Evolutionary conservation across 2,113 vertebrate species (phyloP).

Genomic region (Vimba vimba): DNA sequence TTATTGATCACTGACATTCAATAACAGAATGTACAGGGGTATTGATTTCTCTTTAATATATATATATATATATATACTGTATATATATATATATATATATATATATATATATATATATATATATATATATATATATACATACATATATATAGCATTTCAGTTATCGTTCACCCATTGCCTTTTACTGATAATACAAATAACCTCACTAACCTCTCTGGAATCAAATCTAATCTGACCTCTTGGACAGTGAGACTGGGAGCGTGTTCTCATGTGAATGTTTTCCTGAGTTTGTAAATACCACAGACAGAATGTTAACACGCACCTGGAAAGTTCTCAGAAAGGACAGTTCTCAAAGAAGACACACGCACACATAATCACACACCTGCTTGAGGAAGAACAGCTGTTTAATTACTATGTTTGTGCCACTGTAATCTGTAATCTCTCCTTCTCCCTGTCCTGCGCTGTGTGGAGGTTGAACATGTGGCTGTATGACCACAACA

Average conservation of each 20-base stretch:
- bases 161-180: neutral
- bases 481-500: conserved; percentile 19
- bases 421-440: conserved; percentile 14
- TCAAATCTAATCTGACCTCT: neutral
- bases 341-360: conserved; percentile 30
- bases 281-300: conserved; percentile 44
- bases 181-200: neutral
- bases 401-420: conserved; percentile 49
- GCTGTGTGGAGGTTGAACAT: conserved; percentile 16
- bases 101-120: no score
- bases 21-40: no score
- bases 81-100: no score
- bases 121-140: no score
- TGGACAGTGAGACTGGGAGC: neutral
- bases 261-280: conserved; percentile 35
- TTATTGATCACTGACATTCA: no score
- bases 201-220: neutral
- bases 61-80: no score
- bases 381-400: conserved; percentile 45
- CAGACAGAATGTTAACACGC: conserved; percentile 40
- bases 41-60: no score
- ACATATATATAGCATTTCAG: neutral
- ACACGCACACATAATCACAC: conserved; percentile 36
- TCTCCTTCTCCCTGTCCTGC: conserved; percentile 6
- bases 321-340: conserved; percentile 44